These are phyloP conservation scores for Serinus canaria DNA, from an alignment of 2,113 vertebrate species.

Conservation along the genomic window DNA sequence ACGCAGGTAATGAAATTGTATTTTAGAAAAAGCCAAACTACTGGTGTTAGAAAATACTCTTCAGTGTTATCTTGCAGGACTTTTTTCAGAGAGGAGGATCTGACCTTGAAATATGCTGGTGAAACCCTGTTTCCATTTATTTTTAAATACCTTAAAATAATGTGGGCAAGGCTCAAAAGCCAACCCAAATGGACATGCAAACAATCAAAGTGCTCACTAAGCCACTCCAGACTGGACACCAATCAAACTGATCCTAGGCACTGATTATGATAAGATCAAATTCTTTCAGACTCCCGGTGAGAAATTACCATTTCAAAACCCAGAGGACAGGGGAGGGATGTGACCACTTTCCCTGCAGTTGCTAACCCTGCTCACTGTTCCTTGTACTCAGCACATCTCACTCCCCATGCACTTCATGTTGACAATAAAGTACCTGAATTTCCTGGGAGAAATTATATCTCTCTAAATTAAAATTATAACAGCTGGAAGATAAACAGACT, in stretches of 20 bases:
- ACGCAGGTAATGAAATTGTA: neutral
- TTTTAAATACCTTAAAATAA: neutral
- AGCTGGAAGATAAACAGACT: neutral
- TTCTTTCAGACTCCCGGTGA: neutral
- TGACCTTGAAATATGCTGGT: neutral
- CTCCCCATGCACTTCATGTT: neutral
- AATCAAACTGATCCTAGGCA: neutral
- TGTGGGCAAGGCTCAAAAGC: neutral
- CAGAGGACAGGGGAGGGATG: neutral
- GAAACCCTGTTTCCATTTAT: neutral
- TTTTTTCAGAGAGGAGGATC: neutral
- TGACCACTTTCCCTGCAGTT: neutral
- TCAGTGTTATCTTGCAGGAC: neutral
- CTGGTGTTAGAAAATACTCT: neutral
- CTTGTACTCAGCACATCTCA: neutral
- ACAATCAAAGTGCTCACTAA: neutral
- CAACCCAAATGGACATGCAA: neutral
- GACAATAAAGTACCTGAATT: neutral
- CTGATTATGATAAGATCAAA: neutral
- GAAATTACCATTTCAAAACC: neutral
- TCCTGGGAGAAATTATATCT: neutral
- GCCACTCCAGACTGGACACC: neutral
- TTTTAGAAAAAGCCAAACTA: neutral
- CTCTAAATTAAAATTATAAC: neutral
- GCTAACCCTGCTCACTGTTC: neutral